phyloP scores from a whole-genome alignment of 1,140 invertebrate species.

The Lordiphosa mommai region DNA sequence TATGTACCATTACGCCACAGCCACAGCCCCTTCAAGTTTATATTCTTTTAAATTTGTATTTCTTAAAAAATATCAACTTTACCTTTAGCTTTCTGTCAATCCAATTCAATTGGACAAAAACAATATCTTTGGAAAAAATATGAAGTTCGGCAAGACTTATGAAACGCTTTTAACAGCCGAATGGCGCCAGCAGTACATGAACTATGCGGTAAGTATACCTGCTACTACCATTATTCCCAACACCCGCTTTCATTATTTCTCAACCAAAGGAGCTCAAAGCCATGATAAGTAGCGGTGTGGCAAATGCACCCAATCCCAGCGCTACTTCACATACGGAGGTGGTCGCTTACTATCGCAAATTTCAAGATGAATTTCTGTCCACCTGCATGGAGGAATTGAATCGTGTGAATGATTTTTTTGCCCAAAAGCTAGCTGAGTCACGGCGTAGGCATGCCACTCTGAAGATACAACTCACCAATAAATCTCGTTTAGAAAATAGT shows the following conservation, averaged over 20 bases:
- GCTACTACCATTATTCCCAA: not conserved
- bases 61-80: not conserved
- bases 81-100: not conserved
- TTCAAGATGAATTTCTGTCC: conserved; percentile 95
- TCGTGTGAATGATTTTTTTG: conserved; percentile 97
- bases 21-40: too few species aligned
- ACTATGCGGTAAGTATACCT: conserved; percentile 35
- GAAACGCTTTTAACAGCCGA: conserved; percentile 50
- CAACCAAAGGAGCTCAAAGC: conserved; percentile 39
- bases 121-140: conserved; percentile 1
- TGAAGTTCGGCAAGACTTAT: conserved; percentile 65
- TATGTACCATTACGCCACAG: too few species aligned
- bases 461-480: conserved; percentile 4
- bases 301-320: conserved; percentile 17
- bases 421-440: conserved; percentile 96
- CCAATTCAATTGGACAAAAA: not conserved
- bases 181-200: conserved; percentile 68
- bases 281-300: conserved; percentile 27
- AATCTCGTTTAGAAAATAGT: not conserved
- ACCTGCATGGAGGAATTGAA: conserved; percentile 94
- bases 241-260: not conserved
- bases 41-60: too few species aligned
- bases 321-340: not conserved
- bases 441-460: conserved; percentile 81
- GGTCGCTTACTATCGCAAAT: conserved; percentile 87